Base-by-base conservation (phyloP, 2,888 invertebrate genomes). In the Phalera bucephala region DNA sequence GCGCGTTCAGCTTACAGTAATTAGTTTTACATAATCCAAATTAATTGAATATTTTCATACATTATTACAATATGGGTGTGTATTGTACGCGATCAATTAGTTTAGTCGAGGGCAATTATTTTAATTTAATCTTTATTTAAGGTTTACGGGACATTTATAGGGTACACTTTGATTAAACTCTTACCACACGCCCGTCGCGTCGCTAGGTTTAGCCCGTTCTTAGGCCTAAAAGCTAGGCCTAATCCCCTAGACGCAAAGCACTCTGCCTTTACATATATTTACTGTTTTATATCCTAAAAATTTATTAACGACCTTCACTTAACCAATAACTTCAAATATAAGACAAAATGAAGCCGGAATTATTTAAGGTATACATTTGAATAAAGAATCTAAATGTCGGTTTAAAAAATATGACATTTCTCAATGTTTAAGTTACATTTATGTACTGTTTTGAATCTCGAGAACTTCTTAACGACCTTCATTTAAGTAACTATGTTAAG, bases 191-290 rank as follows among this genome's bases (percentile, higher is more conserved):
- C 46, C 47, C 69, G 68, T 52, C 60, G 62, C 60, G 19, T 26
- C 36, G 41, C 27, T 28, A 35, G 36, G 3, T 25, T 13, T 32
- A 45, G 46, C 51, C n/a, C n/a, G n/a, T n/a, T n/a, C n/a, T 56
- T 69, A 68, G 72, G 69, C 71, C 71, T 70, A 71, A 63, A 61
- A 58, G 43, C 44, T 56, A 61, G 55, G 22, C 36, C 41, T 59
- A 55, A 55, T 47, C 44, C 40, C 39, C 38, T 40, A 14, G 25
- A 12, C 12, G 8, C 11, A 9, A 1, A 2, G 11, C 11, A 25
- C 12, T 25, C 12, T 7, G 12, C 8, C 8, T 12, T n/a, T n/a
- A n/a, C n/a, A n/a, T n/a, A n/a, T 8, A 12, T 5, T 8, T 25
- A 25, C 12, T 8, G 2, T 25, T 22, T 10, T 22, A 22, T 25